Conservation (phyloP, 2,797 vertebrate species). For the Danionella dracula region DNA sequence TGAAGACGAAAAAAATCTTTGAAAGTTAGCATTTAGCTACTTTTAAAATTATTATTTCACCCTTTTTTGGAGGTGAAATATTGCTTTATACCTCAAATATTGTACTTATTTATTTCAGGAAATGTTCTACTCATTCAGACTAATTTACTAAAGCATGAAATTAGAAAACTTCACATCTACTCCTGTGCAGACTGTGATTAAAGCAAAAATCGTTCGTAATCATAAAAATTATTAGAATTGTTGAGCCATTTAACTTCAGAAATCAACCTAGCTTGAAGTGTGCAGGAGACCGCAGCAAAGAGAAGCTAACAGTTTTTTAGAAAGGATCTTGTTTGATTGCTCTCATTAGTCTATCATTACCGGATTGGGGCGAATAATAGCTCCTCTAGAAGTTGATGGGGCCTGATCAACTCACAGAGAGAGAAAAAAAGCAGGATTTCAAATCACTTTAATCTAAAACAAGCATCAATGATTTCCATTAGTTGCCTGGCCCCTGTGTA, state of each 20-base stretch:
- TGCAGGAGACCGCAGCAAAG: background rate
- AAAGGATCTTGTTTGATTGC: constrained; percentile 59
- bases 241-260: constrained; percentile 12
- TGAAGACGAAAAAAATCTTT: too few relatives aligned
- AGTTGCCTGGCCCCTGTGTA: background rate
- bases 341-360: constrained; percentile 43
- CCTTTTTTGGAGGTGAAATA: too few relatives aligned
- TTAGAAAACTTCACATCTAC: constrained; percentile 17
- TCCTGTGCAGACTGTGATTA: constrained; percentile 11
- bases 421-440: background rate
- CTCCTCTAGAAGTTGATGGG: background rate
- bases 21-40: too few relatives aligned
- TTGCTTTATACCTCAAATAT: too few relatives aligned
- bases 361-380: constrained; percentile 28
- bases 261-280: background rate
- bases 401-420: background rate
- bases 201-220: constrained; percentile 18
- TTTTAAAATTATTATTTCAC: too few relatives aligned
- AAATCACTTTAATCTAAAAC: constrained; percentile 29
- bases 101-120: too few relatives aligned
- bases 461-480: constrained; percentile 25
- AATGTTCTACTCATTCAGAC: background rate
- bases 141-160: constrained; percentile 28
- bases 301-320: constrained; percentile 59
- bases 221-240: constrained; percentile 20